Percentiles rank a stretch among this genome's conserved stretches.
These are phyloP conservation scores for Catamblyrhynchus diadema DNA, from an alignment of 2,797 vertebrate genomes.

Conservation along the genomic window DNA sequence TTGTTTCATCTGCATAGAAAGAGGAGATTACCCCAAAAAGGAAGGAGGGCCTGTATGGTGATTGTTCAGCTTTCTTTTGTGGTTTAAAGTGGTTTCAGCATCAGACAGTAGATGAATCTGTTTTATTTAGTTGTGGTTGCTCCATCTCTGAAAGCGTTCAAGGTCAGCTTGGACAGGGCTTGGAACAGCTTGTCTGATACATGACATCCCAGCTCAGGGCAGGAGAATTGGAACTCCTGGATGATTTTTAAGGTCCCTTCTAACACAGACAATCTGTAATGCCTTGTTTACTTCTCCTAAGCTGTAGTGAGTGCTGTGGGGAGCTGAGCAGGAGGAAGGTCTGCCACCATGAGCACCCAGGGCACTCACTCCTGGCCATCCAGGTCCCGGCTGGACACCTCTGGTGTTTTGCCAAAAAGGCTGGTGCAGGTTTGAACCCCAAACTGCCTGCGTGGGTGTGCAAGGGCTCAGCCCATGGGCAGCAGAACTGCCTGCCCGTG, in stretches of 20 bases:
- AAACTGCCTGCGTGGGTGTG: rapidly evolving
- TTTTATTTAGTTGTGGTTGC: not conserved
- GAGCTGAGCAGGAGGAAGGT: not conserved
- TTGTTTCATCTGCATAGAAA: rapidly evolving
- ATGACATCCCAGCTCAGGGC: not conserved
- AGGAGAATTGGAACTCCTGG: not conserved
- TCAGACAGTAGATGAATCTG: not conserved
- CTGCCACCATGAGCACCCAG: rapidly evolving
- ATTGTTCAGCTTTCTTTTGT: not conserved
- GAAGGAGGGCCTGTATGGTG: rapidly evolving
- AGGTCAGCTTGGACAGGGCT: not conserved
- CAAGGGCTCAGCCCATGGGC: not conserved
- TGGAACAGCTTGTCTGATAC: not conserved
- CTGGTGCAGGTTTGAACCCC: not conserved
- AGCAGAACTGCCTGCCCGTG: not conserved
- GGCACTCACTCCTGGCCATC: rapidly evolving
- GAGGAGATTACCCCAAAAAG: not conserved
- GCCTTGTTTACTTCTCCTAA: not conserved
- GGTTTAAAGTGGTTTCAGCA: not conserved
- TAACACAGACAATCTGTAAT: not conserved
- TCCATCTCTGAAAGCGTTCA: not conserved
- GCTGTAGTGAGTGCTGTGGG: rapidly evolving
- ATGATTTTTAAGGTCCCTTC: not conserved
- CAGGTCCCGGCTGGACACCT: rapidly evolving
- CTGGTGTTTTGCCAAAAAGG: not conserved